phyloP scores from a whole-genome alignment of 2,888 invertebrate genomes.

The Callimorpha dominula region DNA sequence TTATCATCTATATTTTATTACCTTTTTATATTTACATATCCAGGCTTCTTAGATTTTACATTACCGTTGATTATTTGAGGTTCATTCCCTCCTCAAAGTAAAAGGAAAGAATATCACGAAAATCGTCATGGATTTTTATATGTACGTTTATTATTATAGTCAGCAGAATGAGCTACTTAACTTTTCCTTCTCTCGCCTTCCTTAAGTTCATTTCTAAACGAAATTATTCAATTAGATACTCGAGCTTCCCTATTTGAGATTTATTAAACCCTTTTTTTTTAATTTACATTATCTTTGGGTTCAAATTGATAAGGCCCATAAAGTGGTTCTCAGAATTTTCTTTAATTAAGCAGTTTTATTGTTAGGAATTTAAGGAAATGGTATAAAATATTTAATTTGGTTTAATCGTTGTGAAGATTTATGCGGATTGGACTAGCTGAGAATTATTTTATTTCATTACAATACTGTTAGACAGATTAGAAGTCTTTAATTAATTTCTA shows the following conservation, averaged over 20 bases:
- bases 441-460: too few relatives aligned
- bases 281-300: constrained; percentile 65
- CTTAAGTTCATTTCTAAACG: constrained; percentile 52
- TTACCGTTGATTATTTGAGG: neutral
- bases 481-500: too few relatives aligned
- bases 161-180: constrained; percentile 38
- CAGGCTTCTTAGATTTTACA: neutral
- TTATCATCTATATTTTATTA: neutral
- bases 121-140: constrained; percentile 11
- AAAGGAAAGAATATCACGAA: neutral
- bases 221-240: constrained; percentile 81
- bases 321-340: constrained; percentile 8
- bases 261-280: constrained; percentile 70
- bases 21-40: neutral
- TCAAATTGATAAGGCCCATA: constrained; percentile 58
- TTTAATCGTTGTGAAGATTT: neutral
- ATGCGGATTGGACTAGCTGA: neutral
- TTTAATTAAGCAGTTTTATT: constrained; percentile 12
- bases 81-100: neutral
- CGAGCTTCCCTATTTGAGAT: constrained; percentile 68
- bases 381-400: neutral
- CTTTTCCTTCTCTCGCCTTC: constrained; percentile 33
- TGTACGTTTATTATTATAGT: constrained; percentile 20
- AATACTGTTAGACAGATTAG: too few relatives aligned
- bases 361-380: constrained; percentile 4